Percentiles rank a stretch among this genome's conserved stretches.
phyloP scores from a whole-genome alignment of 2,113 vertebrate genomes.

The Hippocampus guttulatus region DNA sequence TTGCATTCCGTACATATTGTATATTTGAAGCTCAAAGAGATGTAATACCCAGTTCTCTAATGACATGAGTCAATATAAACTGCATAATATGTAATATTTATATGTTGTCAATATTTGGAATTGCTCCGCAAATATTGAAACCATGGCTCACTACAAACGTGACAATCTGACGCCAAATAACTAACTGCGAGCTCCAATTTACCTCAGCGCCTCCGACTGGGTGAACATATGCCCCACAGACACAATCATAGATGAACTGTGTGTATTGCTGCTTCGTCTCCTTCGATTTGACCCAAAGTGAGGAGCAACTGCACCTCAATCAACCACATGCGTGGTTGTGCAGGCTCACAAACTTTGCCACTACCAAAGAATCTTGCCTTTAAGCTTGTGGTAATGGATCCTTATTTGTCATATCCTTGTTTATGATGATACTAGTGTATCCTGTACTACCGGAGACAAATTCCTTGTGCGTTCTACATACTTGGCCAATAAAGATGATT shows the following conservation, averaged over 20 bases:
- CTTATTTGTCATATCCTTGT: too few relatives aligned
- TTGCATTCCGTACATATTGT: not conserved
- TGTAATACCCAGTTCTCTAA: too few relatives aligned
- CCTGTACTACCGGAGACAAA: too few relatives aligned
- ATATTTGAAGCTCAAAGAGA: too few relatives aligned
- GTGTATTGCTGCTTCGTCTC: not conserved
- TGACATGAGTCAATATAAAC: too few relatives aligned
- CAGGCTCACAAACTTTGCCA: not conserved
- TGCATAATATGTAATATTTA: too few relatives aligned
- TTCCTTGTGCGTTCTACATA: too few relatives aligned
- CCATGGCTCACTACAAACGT: not conserved
- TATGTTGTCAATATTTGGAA: too few relatives aligned
- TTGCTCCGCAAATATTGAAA: not conserved
- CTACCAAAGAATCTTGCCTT: not conserved
- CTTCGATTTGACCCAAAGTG: not conserved
- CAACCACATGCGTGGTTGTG: not conserved
- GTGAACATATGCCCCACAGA: not conserved
- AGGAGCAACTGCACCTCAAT: not conserved
- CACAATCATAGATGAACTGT: too few relatives aligned
- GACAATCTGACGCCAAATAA: not conserved
- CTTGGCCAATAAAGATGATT: too few relatives aligned
- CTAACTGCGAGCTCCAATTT: not conserved
- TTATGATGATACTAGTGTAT: too few relatives aligned
- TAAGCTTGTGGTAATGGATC: not conserved
- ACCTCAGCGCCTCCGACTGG: not conserved